Evolutionary conservation across 2,113 vertebrate species (phyloP), one percentile per base, ranked within the genome.

Genomic region (Corythaeola cristata): DNA sequence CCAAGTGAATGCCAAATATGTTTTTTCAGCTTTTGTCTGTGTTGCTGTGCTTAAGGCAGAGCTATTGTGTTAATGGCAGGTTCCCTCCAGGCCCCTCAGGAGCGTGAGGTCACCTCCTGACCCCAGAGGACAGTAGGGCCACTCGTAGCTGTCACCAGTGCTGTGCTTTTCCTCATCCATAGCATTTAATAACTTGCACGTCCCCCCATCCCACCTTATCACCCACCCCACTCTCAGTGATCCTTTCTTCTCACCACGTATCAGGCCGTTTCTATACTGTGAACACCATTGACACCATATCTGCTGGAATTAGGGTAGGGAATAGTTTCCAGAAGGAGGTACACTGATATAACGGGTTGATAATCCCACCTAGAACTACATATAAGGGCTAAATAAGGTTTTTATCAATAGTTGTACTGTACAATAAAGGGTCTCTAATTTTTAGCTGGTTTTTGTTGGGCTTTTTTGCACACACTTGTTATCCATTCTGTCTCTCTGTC

Each of bases 11-110:
- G 77, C 78, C 79, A 86, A 84, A 79, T 50, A 81, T 86, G 88
- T 92, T 96, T 94, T 97, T 95, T 90, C 90, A 94, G 93, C 90
- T 90, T 96, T 94, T 94, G 92, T 95, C 92, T 71, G n/a, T 28
- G 72, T 24, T 52, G 32, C 85, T 77, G 67, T 35, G 82, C 60
- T 92, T 59, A 74, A 92, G 68, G 55, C 92, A 83, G 82, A 84
- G 37, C 90, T 77, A 86, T 96, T 97, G 90, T 96, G 72, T 41
- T 50, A 18, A 17, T 69, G 82, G 52, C 90, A 90, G 67, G 82
- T 92, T 93, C 75, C 71, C 85, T 74, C 45, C 79, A 73, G 93
- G 90, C 75, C 59, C 67, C 79, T 90, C 64, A 56, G 90, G 85
- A 93, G 26, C 85, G 27, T 13, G 14, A 68, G 23, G 63, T 96